A percentile compares a stretch with the other conserved stretches of the same genome.
Conservation (phyloP, 2,888 invertebrate genomes). For the Campoletis raptor region DNA sequence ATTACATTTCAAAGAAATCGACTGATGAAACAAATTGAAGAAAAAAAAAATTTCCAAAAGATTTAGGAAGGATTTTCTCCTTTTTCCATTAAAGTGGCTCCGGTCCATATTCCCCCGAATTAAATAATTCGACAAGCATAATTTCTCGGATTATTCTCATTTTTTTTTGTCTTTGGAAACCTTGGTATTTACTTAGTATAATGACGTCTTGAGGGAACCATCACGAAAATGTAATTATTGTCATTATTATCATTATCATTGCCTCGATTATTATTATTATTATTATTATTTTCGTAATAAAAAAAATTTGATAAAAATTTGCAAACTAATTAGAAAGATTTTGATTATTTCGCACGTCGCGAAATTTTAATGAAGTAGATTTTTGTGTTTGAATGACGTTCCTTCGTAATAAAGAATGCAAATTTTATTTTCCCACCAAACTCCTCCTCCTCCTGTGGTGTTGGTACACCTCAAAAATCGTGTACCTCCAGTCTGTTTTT, state of each 20-base stretch:
- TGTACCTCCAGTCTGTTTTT: background rate
- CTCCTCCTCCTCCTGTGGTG: background rate
- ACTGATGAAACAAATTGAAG: background rate
- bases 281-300: constrained; percentile 6
- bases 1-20: constrained; percentile 11
- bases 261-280: background rate
- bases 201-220: background rate
- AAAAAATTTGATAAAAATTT: constrained; percentile 55
- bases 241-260: constrained; percentile 22
- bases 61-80: background rate
- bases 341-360: constrained; percentile 33
- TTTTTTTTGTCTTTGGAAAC: background rate
- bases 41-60: constrained; percentile 38
- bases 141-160: constrained; percentile 47
- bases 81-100: constrained; percentile 17
- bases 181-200: background rate
- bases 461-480: background rate
- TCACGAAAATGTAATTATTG: background rate
- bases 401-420: constrained; percentile 45
- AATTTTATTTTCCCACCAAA: constrained; percentile 40
- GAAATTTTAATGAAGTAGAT: constrained; percentile 61
- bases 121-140: constrained; percentile 41
- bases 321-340: constrained; percentile 59
- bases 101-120: background rate
- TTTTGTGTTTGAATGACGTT: constrained; percentile 4